Evolutionary conservation across 1,140 invertebrate species (phyloP).

Genomic region (Drosophila ohnishii): DNA sequence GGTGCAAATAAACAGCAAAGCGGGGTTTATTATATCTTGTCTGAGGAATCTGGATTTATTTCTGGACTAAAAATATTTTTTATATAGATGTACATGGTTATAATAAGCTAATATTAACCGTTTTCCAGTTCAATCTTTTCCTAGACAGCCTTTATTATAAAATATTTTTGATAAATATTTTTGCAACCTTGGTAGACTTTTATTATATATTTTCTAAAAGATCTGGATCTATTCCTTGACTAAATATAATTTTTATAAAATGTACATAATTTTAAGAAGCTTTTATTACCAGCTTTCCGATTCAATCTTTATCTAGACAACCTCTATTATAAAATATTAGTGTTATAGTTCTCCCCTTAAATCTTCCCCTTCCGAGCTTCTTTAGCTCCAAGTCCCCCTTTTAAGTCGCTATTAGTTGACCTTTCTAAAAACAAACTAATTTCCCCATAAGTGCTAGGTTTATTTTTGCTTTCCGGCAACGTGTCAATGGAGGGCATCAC

Average conservation of each 20-base stretch:
- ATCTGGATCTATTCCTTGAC: no score
- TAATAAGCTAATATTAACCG: no score
- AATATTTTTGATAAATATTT: no score
- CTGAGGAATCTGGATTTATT: neutral
- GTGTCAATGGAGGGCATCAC: conserved; percentile 41
- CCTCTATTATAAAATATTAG: no score
- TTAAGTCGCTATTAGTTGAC: conserved; percentile 11
- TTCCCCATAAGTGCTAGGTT: conserved; percentile 7
- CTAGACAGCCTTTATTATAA: no score
- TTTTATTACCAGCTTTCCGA: no score
- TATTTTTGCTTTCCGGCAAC: conserved; percentile 3
- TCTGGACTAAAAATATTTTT: neutral
- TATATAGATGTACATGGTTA: no score
- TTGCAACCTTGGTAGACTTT: no score
- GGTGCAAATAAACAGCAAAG: conserved; percentile 17
- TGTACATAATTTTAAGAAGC: neutral
- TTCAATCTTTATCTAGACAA: no score
- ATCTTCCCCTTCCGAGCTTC: neutral
- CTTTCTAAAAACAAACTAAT: conserved; percentile 15
- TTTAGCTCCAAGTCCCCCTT: neutral
- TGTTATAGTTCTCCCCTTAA: neutral
- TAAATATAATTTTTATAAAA: no score
- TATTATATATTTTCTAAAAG: no score
- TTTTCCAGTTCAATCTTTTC: no score
- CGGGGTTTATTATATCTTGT: neutral